Conservation (phyloP, 1,140 invertebrate genomes). For the Drosophila kohkoa region DNA sequence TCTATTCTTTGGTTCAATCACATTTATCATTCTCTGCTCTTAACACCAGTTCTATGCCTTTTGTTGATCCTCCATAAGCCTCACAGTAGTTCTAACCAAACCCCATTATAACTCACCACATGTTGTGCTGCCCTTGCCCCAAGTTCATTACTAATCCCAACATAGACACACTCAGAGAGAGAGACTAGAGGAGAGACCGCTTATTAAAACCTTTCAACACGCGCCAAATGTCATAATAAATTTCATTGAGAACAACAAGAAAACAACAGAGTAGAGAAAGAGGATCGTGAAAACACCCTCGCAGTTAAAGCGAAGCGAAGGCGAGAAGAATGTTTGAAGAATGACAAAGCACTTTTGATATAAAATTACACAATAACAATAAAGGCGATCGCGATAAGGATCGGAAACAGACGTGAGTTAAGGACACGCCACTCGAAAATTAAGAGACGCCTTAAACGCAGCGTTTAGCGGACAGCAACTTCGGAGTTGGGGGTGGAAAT, state of each 20-base stretch:
- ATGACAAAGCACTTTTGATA: constrained; percentile 78
- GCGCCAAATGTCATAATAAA: constrained; percentile 82
- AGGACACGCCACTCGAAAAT: constrained; percentile 72
- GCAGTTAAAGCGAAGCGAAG: constrained; percentile 31
- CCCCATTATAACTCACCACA: constrained; percentile 36
- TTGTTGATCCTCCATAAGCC: background rate
- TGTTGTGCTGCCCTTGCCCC: constrained; percentile 36
- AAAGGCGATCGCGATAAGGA: constrained; percentile 78
- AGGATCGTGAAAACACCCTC: constrained; percentile 61
- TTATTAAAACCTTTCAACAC: constrained; percentile 79
- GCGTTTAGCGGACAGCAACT: constrained; percentile 55
- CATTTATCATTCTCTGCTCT: background rate
- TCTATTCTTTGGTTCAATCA: background rate
- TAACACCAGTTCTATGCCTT: background rate
- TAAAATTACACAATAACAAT: constrained; percentile 68
- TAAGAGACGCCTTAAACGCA: constrained; percentile 65
- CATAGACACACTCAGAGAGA: background rate
- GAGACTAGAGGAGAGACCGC: constrained; percentile 9
- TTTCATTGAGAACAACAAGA: constrained; percentile 50
- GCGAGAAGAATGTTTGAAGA: constrained; percentile 16
- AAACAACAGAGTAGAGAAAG: constrained; percentile 21
- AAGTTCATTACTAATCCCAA: constrained; percentile 5
- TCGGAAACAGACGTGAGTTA: constrained; percentile 39
- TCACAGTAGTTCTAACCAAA: constrained; percentile 12
- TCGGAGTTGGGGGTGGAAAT: constrained; percentile 2